Conservation (phyloP, 2,888 invertebrate species). For the Deroplatys truncata region DNA sequence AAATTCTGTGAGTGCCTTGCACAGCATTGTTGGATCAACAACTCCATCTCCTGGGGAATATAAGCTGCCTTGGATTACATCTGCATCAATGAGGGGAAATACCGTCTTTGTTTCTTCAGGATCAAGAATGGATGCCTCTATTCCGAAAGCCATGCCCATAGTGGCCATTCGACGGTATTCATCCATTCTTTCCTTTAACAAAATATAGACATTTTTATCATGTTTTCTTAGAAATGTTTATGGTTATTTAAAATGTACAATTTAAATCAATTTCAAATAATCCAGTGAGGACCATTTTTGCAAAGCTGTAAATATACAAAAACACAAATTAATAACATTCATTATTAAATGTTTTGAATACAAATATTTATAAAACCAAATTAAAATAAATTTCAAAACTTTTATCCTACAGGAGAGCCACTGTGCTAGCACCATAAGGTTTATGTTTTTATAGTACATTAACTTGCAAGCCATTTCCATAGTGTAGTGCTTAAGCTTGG, state of each 20-base stretch:
- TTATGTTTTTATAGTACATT: too few species aligned
- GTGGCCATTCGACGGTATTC: slow-evolving; percentile 80
- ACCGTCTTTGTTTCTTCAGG: slow-evolving; percentile 70
- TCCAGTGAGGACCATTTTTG: too few species aligned
- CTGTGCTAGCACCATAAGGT: too few species aligned
- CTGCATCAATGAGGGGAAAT: slow-evolving; percentile 72
- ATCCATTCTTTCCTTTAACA: slow-evolving; percentile 64
- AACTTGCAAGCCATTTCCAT: too few species aligned
- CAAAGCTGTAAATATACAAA: too few species aligned
- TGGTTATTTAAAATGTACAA: neutral
- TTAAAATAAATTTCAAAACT: too few species aligned
- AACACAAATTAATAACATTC: too few species aligned
- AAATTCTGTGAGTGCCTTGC: slow-evolving; percentile 68
- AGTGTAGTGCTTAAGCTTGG: too few species aligned
- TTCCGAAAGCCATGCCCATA: slow-evolving; percentile 71
- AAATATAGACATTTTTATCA: neutral
- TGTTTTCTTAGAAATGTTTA: neutral
- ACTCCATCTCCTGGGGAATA: slow-evolving; percentile 78
- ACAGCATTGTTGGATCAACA: slow-evolving; percentile 79
- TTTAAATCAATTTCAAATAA: neutral
- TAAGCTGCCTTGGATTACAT: slow-evolving; percentile 69
- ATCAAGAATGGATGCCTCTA: slow-evolving; percentile 68
- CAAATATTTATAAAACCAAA: too few species aligned
- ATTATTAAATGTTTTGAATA: too few species aligned
- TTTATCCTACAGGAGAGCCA: too few species aligned